Evolutionary conservation across 92 coral and sea anemone genomes (phyloP).

Genomic region (Parazoanthus darwini): DNA sequence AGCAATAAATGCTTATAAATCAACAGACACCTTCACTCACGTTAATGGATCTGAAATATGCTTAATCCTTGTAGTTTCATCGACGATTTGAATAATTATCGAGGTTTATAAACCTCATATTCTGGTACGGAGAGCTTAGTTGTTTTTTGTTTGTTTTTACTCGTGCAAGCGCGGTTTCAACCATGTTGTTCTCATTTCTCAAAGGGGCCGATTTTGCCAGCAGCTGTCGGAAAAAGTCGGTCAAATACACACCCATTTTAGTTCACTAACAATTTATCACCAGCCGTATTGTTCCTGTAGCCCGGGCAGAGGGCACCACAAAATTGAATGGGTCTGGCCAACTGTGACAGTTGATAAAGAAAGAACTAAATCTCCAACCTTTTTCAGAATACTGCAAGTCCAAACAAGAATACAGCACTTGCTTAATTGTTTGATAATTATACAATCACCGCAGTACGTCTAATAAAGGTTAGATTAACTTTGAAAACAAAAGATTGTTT

Average conservation of each 20-base stretch:
- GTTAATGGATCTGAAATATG: not conserved
- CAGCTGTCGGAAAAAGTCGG: slow-evolving; percentile 22
- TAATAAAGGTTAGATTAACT: not conserved
- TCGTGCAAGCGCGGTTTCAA: not conserved
- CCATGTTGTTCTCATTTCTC: not conserved
- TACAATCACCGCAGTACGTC: not conserved
- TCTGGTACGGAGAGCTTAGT: not conserved
- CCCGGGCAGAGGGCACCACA: not conserved
- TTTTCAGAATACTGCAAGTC: not conserved
- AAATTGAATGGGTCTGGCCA: slow-evolving; percentile 12
- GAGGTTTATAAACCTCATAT: not conserved
- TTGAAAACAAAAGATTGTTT: slow-evolving; percentile 18
- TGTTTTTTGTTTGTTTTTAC: not conserved
- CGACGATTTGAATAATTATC: no score
- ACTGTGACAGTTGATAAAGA: slow-evolving; percentile 8
- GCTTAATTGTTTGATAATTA: slow-evolving; percentile 30
- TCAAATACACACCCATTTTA: not conserved
- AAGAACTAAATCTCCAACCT: not conserved
- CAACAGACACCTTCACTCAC: not conserved
- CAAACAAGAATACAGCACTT: slow-evolving; percentile 21
- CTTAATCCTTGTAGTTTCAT: no score
- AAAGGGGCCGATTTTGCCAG: not conserved
- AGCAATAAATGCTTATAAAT: no score
- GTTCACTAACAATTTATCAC: slow-evolving; percentile 19
- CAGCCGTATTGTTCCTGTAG: slow-evolving; percentile 5